Base-by-base conservation (phyloP, 2,888 invertebrate genomes). In the Hecatera dysodea region DNA sequence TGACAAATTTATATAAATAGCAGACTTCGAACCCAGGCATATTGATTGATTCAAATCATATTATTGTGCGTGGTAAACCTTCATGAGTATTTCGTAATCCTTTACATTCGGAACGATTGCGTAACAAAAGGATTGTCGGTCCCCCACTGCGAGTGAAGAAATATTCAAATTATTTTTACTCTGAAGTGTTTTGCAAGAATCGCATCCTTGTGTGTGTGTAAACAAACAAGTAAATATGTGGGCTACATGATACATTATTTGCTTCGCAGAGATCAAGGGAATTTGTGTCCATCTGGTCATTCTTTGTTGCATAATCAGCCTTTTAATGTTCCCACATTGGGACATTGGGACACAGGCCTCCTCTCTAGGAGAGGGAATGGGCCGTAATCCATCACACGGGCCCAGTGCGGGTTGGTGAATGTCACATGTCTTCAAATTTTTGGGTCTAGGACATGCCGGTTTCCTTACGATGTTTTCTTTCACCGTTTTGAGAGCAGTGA, bases 141-240 rank as follows among this genome's bases (percentile, higher is more conserved):
- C 15, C 15, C 62, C 29, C 22, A 33, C 27, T 17, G 24, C 11
- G 15, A 33, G 15, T 75, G 75, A 55, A 19, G 72, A 74, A 65
- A 75, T 66, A 44, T 50, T 56, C 3, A 56, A 75, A 48, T 50
- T 17, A 27, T 65, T 27, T 74, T 29, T 27, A 56, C 9, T 27
- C 33, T 27, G 39, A 64, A 27, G 12, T 17, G 9, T 55, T 61
- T 62, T 17, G 64, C 55, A 64, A 74, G n/a, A 12, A 22, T 9
- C 11, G 24, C 33, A 29, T 61, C 29, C 44, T 55, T 61, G n/a
- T 7, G 29, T 42, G 27, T 75, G 36, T 27, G 33, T 7, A 50
- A 65, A 75, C 19, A 74, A 64, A 56, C 27, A 56, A 42, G 33
- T 56, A 42, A 74, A 48, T 19, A 74, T 42, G 33, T 56, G 24